Evolutionary conservation across 2,888 invertebrate species (phyloP), one percentile per base, ranked within the genome.

Genomic region (Apocheima hispidaria): DNA sequence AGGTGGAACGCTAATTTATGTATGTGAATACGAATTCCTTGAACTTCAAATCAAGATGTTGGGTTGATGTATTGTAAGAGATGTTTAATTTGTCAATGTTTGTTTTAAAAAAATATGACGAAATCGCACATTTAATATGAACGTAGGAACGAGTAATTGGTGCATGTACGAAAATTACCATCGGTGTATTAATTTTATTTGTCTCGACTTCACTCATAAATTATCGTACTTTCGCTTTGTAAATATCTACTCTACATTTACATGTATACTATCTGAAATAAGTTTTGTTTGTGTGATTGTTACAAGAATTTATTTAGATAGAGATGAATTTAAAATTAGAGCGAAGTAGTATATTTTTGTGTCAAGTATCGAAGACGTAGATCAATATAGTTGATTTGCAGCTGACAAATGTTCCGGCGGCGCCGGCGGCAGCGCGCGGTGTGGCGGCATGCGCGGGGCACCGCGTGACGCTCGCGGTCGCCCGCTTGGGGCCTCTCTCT

Each of bases 401-500:
- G 52, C 61, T 62, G 61, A 57, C 56, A 56, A 62, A 62, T 62
- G 61, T 62, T 52, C 30, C 18, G 60, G 53, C 52, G 55, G 16
- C 43, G 57, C 23, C 16, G 30, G 38, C 16, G 60, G 53, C 33
- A 36, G 52, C 48, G 62, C 21, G 48, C 23, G 52, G 21, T 33
- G 44, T 35, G 10, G 51, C 26, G 23, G 48, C 41, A 49, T 12
- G 7, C 44, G 60, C 38, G 51, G 60, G 40, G 60, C 30, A 30
- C 46, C 40, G 41, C 67, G 67, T 65, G 65, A 65, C 67, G 63
- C 41, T 36, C 43, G 73, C 70, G 77, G 73, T 74, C 75, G 78
- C 83, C 83, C 87, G 83, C 84, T 80, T 81, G 84, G 89, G 81
- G 89, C 90, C 90, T 86, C 89, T 85, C 82, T 83, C 83, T 82